These are phyloP conservation scores for Amiota minor DNA, from an alignment of 2,888 invertebrate species.

Conservation along the genomic window DNA sequence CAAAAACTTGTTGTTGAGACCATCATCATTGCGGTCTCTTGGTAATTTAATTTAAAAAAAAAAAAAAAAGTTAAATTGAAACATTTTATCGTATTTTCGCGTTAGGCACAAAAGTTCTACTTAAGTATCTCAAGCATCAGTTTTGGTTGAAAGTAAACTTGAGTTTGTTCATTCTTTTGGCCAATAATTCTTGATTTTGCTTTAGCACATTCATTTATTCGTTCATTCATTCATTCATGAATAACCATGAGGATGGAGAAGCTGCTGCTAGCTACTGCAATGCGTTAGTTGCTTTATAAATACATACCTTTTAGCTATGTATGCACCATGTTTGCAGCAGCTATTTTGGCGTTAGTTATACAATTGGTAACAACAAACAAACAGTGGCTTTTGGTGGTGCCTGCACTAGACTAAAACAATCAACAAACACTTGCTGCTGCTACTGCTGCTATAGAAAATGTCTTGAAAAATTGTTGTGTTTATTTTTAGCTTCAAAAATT, in stretches of 20 bases:
- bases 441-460: too few relatives aligned
- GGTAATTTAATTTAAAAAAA: too few relatives aligned
- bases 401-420: background rate
- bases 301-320: too few relatives aligned
- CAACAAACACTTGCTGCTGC: too few relatives aligned
- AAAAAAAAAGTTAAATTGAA: too few relatives aligned
- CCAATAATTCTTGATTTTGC: too few relatives aligned
- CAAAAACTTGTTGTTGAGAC: too few relatives aligned
- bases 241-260: constrained; percentile 9
- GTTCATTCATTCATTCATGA: constrained; percentile 12
- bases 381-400: background rate
- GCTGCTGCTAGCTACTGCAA: too few relatives aligned
- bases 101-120: background rate
- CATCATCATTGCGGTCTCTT: too few relatives aligned
- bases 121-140: background rate
- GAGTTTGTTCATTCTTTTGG: background rate
- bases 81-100: background rate
- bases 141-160: background rate
- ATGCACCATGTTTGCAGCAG: too few relatives aligned
- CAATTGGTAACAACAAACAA: background rate
- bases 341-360: constrained; percentile 6
- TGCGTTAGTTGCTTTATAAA: too few relatives aligned
- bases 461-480: constrained; percentile 3
- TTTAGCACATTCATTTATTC: too few relatives aligned
- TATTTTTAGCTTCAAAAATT: background rate